Base-by-base conservation (phyloP, 2,888 invertebrate species). In the Brachyptera risi region DNA sequence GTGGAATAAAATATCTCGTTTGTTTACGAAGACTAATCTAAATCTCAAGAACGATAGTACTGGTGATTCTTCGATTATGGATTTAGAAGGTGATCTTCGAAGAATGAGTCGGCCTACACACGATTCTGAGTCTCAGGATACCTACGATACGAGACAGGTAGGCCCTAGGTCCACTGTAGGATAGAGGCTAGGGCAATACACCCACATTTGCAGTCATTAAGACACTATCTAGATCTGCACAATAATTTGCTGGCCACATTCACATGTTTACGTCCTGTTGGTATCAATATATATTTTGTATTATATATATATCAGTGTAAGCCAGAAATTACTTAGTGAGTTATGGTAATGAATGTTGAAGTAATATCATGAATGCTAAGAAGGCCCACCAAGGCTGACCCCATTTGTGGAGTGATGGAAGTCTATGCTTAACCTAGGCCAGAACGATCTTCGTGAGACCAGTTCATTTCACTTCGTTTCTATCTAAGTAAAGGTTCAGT, bases 101-200 rank as follows among this genome's bases (percentile, higher is more conserved):
- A 57, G 60, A 47, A 63, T 49, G 42, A 59, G 57, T 23, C n/a
- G n/a, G n/a, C n/a, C n/a, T n/a, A 54, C 54, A 17, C 64, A 59
- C 40, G 83, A 83, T 76, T 81, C 82, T 81, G 83, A 84, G 77
- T 76, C 79, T 71, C 76, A 78, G 69, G 83, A 83, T 74, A 79
- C 78, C 72, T 80, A 82, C 77, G 82, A 82, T 72, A 82, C 83
- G 68, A 82, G 82, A 80, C 83, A 83, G 83, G 84, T 84, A 80
- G 79, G 72, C 35, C 17, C 26, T 11, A 50, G 26, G 3, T 26
- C 50, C 35, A 5, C 31, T n/a, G n/a, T n/a, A n/a, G n/a, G n/a
- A n/a, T n/a, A n/a, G n/a, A n/a, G n/a, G n/a, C n/a, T n/a, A n/a
- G n/a, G n/a, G n/a, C n/a, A n/a, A n/a, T n/a, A n/a, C n/a, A n/a